Evolutionary conservation across 2,113 vertebrate species (phyloP).

Genomic region (Hippocampus abdominalis): DNA sequence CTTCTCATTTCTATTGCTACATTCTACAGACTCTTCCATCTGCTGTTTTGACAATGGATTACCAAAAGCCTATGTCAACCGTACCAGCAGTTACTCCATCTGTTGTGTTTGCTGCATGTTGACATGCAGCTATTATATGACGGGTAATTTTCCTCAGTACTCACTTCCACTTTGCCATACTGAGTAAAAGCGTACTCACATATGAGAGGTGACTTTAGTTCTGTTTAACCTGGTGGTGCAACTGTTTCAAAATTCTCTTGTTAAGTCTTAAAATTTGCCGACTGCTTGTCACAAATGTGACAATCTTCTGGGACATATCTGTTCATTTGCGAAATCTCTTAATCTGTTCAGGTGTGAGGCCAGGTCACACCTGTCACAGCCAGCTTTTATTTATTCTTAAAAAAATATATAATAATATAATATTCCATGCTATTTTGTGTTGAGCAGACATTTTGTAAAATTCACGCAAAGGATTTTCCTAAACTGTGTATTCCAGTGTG

Average conservation of each 20-base stretch:
- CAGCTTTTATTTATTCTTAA: background rate
- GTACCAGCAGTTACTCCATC: slow-evolving; percentile 57
- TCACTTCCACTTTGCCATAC: slow-evolving; percentile 46
- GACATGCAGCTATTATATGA: slow-evolving; percentile 16
- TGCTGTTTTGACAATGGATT: slow-evolving; percentile 60
- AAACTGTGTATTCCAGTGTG: background rate
- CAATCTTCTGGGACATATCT: background rate
- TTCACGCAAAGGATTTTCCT: background rate
- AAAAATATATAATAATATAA: too few species aligned
- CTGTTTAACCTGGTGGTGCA: slow-evolving; percentile 17
- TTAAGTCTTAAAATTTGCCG: slow-evolving; percentile 3
- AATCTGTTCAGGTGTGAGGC: background rate
- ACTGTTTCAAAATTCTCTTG: background rate
- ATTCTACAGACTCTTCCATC: slow-evolving; percentile 53
- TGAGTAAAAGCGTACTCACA: slow-evolving; percentile 23
- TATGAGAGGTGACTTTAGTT: slow-evolving; percentile 19
- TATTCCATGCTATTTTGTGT: too few species aligned
- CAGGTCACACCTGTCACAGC: too few species aligned
- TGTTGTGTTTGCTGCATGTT: slow-evolving; percentile 44
- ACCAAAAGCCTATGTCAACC: slow-evolving; percentile 38
- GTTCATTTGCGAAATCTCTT: background rate
- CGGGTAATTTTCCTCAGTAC: slow-evolving; percentile 41
- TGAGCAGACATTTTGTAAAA: background rate
- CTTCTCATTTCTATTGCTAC: slow-evolving; percentile 13
- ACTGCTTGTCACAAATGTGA: background rate